phyloP scores from a whole-genome alignment of 35 echinoderm and acorn worm genomes.

The Eucidaris tribuloides region DNA sequence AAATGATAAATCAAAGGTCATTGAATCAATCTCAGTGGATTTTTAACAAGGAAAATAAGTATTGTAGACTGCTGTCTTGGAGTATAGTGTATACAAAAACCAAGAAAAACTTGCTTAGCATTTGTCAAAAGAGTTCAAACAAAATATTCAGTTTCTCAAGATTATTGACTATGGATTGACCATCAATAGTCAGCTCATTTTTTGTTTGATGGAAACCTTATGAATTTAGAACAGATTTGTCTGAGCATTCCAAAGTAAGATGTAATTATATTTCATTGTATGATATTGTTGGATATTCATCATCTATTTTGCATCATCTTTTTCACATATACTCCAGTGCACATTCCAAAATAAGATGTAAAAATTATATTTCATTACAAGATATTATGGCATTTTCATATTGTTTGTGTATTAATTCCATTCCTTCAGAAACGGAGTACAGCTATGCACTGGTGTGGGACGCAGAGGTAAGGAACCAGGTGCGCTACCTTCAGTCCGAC shows the following conservation, averaged over 20 bases:
- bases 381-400: background rate
- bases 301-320: background rate
- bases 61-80: too few relatives aligned
- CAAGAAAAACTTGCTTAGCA: too few relatives aligned
- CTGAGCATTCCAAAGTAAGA: background rate
- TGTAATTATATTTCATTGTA: background rate
- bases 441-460: constrained; percentile 84
- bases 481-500: constrained; percentile 56
- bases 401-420: background rate
- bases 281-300: background rate
- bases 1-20: too few relatives aligned
- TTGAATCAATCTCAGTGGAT: too few relatives aligned
- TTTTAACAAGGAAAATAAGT: too few relatives aligned
- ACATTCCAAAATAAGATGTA: background rate
- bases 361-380: background rate
- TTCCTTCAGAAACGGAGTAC: constrained; percentile 42
- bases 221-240: background rate
- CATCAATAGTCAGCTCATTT: too few relatives aligned
- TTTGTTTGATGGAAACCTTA: too few relatives aligned
- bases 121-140: too few relatives aligned
- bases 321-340: background rate
- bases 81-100: too few relatives aligned
- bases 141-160: too few relatives aligned
- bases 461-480: constrained; percentile 63
- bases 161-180: too few relatives aligned